A percentile compares a stretch with the other conserved stretches of the same genome.
These are phyloP conservation scores for Elmis aenea DNA, from an alignment of 2,888 invertebrate species.

Conservation along the genomic window DNA sequence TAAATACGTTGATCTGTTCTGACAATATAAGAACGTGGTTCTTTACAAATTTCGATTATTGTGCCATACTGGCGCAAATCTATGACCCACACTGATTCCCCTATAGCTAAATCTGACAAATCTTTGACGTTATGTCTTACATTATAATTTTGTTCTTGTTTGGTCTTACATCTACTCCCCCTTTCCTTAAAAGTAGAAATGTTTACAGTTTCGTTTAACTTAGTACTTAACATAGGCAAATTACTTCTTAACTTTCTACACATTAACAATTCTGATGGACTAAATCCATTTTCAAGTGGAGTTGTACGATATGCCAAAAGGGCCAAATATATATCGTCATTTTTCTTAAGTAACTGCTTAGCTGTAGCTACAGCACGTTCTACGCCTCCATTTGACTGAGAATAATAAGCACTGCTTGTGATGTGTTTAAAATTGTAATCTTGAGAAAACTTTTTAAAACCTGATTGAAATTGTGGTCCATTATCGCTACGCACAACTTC, in stretches of 20 bases:
- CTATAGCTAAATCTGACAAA: background rate
- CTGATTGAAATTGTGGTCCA: slow-evolving; percentile 7
- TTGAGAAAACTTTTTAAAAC: too few species aligned
- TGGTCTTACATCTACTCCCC: background rate
- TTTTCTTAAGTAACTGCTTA: slow-evolving; percentile 10
- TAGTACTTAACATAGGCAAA: slow-evolving; percentile 4
- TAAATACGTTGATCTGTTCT: background rate
- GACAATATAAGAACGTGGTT: background rate
- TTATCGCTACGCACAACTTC: slow-evolving; percentile 17
- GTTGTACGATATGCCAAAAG: slow-evolving; percentile 11
- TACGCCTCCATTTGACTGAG: slow-evolving; percentile 14
- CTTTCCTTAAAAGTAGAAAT: background rate
- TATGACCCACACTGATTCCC: slow-evolving; percentile 1
- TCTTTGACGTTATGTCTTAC: background rate
- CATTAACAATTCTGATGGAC: slow-evolving; percentile 7
- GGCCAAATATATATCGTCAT: slow-evolving; percentile 8
- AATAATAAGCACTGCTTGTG: slow-evolving; percentile 20
- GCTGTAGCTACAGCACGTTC: slow-evolving; percentile 12
- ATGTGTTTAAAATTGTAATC: slow-evolving; percentile 12
- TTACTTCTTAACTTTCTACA: slow-evolving; percentile 1
- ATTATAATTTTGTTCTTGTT: background rate
- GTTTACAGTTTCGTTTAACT: background rate
- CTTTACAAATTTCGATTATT: too few species aligned
- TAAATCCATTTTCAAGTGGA: slow-evolving; percentile 12
- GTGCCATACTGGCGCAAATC: background rate